Evolutionary conservation across 1,140 invertebrate genomes (phyloP).

Genomic region (Bombyx mandarina): DNA sequence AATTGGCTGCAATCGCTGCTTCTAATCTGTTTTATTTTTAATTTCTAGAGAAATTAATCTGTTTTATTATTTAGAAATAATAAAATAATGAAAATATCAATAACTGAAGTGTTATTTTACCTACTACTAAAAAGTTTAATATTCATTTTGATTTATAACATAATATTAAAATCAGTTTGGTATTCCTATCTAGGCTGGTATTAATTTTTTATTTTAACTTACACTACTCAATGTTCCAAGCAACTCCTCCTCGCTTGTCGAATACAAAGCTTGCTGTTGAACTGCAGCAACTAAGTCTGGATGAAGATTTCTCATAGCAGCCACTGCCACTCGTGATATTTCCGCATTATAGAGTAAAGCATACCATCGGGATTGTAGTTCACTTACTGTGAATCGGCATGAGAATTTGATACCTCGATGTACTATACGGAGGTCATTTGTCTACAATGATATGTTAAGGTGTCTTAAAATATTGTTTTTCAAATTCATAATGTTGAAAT

Average conservation of each 20-base stretch:
- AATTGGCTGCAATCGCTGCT: not conserved
- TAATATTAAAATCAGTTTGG: not conserved
- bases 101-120: too few relatives aligned
- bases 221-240: slow-evolving; percentile 88
- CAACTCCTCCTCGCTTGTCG: slow-evolving; percentile 90
- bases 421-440: slow-evolving; percentile 89
- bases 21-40: not conserved
- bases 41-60: not conserved
- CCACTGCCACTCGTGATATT: slow-evolving; percentile 88
- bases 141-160: too few relatives aligned
- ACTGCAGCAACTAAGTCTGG: slow-evolving; percentile 90
- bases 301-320: slow-evolving; percentile 94
- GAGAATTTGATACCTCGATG: slow-evolving; percentile 96
- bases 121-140: too few relatives aligned
- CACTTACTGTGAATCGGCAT: slow-evolving; percentile 93
- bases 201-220: slow-evolving; percentile 46
- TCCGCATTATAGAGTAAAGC: slow-evolving; percentile 93
- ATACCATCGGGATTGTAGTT: slow-evolving; percentile 97
- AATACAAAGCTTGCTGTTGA: slow-evolving; percentile 91
- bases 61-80: not conserved
- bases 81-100: too few relatives aligned
- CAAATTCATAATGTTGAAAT: too few relatives aligned
- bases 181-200: too few relatives aligned
- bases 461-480: too few relatives aligned
- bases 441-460: slow-evolving; percentile 70